Evolutionary conservation across 1,140 invertebrate species (phyloP), one percentile per base, ranked within the genome.

Genomic region (Forficula auricularia): DNA sequence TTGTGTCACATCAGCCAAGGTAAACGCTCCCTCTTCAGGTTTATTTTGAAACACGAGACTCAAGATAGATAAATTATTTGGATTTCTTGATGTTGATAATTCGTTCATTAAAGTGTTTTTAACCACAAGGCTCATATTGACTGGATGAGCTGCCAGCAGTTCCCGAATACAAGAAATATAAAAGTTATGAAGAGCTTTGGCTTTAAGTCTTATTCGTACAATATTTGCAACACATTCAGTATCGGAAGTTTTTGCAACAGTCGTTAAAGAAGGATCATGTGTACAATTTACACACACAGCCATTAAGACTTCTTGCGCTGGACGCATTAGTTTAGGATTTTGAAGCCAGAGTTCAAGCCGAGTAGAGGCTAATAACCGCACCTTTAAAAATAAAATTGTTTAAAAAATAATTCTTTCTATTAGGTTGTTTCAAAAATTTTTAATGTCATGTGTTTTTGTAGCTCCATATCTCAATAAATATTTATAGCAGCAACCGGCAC

Each of bases 81-180:
- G 84, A 68, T 92, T 94, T 37, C 90, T 71, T 3, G 79, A 75
- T 53, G 82, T 80, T 0, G 88, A 91, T 22, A 97, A 64, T 65
- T 97, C 91, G 62, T 96, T 96, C 62, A 90, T 91, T 47, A 96
- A 81, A 0, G 89, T 90, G 52, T 89, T 79, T 49, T 87, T 91
- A 45, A 97, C 62, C 30, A 94, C 75, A n/a, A 81, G 80, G 19
- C 73, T 70, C 7, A 95, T 61, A 55, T 94, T 91, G 14, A 85
- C 81, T 4, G 79, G 72, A 57, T 84, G 79, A 10, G 75, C 73
- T 20, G 66, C 61, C 38, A 86, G 68, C 60, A 87, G 70, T 58
- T 87, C 83, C 52, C 76, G 79, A 0, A 96, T 73, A 52, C 89
- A 86, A 9, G 73, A 71, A 50, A 91, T 70, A 59, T 90, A 95